Percentiles rank a stretch among this genome's conserved stretches.
Conservation (phyloP, 2,797 vertebrate species). For the Muraenolepis orangiensis region DNA sequence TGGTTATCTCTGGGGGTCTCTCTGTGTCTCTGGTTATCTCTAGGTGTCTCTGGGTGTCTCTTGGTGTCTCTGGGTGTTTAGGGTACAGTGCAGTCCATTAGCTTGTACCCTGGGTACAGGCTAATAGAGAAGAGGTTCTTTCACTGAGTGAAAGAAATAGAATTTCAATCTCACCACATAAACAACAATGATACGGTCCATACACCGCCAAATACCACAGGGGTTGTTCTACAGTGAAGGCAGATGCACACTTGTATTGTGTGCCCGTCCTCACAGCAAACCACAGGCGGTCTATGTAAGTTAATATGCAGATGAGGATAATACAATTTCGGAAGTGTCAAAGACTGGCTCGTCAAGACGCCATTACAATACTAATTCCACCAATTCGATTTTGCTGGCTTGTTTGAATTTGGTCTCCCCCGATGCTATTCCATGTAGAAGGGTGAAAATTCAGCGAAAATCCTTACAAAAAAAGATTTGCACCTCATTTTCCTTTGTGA, state of each 20-base stretch:
- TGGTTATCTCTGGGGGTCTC: neutral
- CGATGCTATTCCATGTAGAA: neutral
- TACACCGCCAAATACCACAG: too few species aligned
- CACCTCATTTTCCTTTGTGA: neutral
- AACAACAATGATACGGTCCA: too few species aligned
- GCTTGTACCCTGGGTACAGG: too few species aligned
- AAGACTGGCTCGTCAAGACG: neutral
- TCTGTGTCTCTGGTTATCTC: too few species aligned
- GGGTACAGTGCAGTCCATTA: neutral
- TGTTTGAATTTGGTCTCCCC: neutral
- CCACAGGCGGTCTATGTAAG: neutral
- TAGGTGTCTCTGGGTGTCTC: too few species aligned
- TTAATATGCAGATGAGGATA: slow-evolving; percentile 10
- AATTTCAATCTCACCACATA: too few species aligned
- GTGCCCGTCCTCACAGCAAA: neutral
- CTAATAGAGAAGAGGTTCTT: too few species aligned
- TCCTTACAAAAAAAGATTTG: neutral
- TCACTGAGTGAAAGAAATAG: too few species aligned
- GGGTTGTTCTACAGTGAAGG: too few species aligned
- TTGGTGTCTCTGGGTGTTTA: neutral
- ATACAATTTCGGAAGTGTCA: neutral
- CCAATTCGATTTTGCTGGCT: neutral
- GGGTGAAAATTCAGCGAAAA: neutral
- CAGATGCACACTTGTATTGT: neutral
- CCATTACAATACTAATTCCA: neutral